Conservation (phyloP, 2,888 invertebrate species). For the Loripinus fragilis region DNA sequence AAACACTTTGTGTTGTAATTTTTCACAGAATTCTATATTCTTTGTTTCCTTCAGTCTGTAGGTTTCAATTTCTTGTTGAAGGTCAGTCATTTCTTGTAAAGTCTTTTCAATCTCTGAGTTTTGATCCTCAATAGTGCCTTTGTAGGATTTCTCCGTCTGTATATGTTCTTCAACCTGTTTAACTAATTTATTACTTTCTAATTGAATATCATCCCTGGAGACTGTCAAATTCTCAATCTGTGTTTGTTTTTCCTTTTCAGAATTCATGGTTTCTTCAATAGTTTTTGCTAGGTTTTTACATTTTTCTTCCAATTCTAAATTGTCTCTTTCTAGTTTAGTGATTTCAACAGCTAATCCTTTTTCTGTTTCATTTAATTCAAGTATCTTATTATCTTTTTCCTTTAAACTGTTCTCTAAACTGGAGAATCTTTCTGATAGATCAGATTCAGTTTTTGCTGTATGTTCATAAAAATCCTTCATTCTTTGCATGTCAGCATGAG, state of each 20-base stretch:
- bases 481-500: conserved; percentile 47
- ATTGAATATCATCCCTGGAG: conserved; percentile 28
- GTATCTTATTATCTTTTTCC: conserved; percentile 47
- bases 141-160: conserved; percentile 25
- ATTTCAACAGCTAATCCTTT: conserved; percentile 50
- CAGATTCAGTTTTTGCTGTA: conserved; percentile 56
- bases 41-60: conserved; percentile 19
- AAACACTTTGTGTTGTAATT: conserved; percentile 56
- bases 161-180: conserved; percentile 33
- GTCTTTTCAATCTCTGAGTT: conserved; percentile 34
- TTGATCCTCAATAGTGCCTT: conserved; percentile 21
- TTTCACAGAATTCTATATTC: conserved; percentile 33
- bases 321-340: conserved; percentile 46
- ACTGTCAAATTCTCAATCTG: conserved; percentile 42
- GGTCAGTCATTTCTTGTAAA: conserved; percentile 28
- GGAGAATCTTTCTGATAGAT: conserved; percentile 51
- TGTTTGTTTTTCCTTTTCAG: conserved; percentile 28
- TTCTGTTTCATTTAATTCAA: conserved; percentile 49
- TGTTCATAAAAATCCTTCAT: conserved; percentile 54
- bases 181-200: conserved; percentile 41
- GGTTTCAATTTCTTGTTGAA: conserved; percentile 36
- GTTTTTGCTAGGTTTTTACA: conserved; percentile 43
- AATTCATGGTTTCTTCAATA: conserved; percentile 44
- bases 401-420: conserved; percentile 47
- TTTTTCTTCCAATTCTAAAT: conserved; percentile 40